Conservation (phyloP, 2,113 vertebrate genomes). For the Diphyllodes magnificus region DNA sequence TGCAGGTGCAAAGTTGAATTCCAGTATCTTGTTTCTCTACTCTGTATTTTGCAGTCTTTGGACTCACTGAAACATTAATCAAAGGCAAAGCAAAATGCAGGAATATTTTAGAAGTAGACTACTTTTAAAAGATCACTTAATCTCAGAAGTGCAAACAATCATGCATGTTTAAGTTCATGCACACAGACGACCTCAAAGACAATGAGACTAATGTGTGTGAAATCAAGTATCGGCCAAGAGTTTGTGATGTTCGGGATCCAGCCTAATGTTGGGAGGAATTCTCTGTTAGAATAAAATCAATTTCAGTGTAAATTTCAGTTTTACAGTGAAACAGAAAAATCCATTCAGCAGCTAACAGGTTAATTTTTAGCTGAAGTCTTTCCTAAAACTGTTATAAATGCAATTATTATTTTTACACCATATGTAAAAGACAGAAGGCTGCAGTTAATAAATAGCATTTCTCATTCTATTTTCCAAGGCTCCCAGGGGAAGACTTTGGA, state of each 20-base stretch:
- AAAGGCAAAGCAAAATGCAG: neutral
- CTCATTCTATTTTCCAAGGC: neutral
- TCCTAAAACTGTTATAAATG: neutral
- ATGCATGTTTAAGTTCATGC: neutral
- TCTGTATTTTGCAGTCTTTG: neutral
- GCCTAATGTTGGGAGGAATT: neutral
- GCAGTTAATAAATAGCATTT: conserved; percentile 30
- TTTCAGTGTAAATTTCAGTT: neutral
- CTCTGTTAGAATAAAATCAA: neutral
- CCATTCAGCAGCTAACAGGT: neutral
- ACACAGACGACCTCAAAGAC: neutral
- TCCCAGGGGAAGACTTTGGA: neutral
- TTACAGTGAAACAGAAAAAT: neutral
- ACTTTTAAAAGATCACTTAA: neutral
- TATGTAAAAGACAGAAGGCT: conserved; percentile 44
- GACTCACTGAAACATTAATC: neutral
- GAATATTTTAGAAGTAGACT: neutral
- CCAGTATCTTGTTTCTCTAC: neutral
- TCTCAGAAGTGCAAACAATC: neutral
- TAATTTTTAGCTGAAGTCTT: neutral
- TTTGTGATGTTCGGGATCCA: neutral
- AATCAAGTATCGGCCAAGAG: neutral
- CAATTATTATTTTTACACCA: neutral
- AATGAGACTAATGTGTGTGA: neutral
- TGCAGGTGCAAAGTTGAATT: neutral